phyloP scores from a whole-genome alignment of 2,797 vertebrate species.

The Crocidura indochinensis region DNA sequence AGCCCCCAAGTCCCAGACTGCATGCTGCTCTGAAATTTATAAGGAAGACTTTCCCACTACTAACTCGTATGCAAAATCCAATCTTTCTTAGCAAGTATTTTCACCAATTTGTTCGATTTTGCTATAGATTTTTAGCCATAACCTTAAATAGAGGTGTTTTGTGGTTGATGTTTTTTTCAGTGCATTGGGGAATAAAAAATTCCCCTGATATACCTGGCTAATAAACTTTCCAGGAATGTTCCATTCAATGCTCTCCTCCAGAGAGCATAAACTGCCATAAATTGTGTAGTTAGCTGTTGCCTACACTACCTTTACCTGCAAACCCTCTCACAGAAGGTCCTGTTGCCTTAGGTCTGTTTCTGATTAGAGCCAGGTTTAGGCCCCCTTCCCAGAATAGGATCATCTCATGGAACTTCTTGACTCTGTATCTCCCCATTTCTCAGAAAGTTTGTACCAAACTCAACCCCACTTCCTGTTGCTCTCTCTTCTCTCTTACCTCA shows the following conservation, averaged over 20 bases:
- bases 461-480: neutral
- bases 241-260: neutral
- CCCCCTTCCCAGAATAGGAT: neutral
- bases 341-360: neutral
- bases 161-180: too few relatives aligned
- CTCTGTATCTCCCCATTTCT: neutral
- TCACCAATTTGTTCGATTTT: neutral
- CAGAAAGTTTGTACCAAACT: neutral
- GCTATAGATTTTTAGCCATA: neutral
- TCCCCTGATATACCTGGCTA: neutral
- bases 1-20: neutral
- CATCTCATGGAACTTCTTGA: neutral
- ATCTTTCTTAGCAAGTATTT: constrained; percentile 33
- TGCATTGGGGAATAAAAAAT: neutral
- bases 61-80: constrained; percentile 15
- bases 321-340: neutral
- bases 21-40: neutral
- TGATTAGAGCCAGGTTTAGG: neutral
- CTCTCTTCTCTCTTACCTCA: neutral
- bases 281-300: neutral
- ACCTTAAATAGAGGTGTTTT: neutral
- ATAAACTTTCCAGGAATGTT: neutral
- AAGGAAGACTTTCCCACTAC: constrained; percentile 22
- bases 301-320: neutral
- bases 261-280: neutral